Conservation (phyloP, 2,888 invertebrate species). For the Lapara coniferarum region DNA sequence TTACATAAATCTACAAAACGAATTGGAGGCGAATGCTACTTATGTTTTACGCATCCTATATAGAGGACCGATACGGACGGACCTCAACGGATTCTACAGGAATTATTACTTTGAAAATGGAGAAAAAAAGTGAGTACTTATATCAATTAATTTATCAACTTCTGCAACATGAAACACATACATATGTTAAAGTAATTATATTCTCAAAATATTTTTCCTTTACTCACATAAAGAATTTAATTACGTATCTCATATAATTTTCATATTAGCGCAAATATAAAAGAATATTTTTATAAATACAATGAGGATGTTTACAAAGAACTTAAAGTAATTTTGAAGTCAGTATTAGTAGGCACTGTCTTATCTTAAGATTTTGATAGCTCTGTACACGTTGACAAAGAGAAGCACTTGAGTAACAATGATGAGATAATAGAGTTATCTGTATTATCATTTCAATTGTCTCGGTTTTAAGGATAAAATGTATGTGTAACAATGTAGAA, state of each 20-base stretch:
- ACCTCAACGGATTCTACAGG: conserved; percentile 85
- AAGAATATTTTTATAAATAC: not conserved
- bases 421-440: conserved; percentile 23
- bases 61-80: conserved; percentile 80
- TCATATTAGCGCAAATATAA: not conserved
- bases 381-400: conserved; percentile 9
- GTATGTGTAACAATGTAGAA: conserved; percentile 16
- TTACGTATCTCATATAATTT: not conserved
- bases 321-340: not conserved
- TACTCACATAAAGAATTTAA: not conserved
- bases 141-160: not conserved
- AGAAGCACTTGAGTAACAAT: conserved; percentile 32
- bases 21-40: conserved; percentile 58
- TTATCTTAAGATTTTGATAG: conserved; percentile 25
- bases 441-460: conserved; percentile 29
- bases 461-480: conserved; percentile 9
- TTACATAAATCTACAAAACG: conserved; percentile 67
- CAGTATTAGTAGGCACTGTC: not conserved
- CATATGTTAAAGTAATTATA: no score
- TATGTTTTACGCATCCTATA: conserved; percentile 81
- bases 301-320: not conserved
- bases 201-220: no score
- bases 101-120: conserved; percentile 81
- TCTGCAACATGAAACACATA: no score
- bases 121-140: conserved; percentile 76